A percentile compares a stretch with the other conserved stretches of the same genome.
These are phyloP conservation scores for Matsumurasca onukii DNA, from an alignment of 1,140 invertebrate genomes.

Conservation along the genomic window DNA sequence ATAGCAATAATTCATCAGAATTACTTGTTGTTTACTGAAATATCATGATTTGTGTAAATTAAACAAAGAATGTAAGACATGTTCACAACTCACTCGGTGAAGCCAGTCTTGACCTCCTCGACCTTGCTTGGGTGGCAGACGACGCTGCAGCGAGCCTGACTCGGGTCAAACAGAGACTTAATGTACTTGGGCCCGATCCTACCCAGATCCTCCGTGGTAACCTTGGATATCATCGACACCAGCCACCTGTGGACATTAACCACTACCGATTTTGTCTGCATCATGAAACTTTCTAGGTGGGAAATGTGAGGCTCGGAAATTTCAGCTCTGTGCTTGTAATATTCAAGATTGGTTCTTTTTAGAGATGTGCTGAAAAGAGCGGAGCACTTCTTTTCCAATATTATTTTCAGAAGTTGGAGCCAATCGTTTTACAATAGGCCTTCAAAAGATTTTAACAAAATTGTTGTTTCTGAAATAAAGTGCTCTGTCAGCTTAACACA, in stretches of 20 bases:
- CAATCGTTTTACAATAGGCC: too few species aligned
- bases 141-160: slow-evolving; percentile 60
- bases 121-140: slow-evolving; percentile 78
- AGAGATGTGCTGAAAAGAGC: too few species aligned
- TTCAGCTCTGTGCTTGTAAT: too few species aligned
- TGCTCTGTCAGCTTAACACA: too few species aligned
- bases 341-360: too few species aligned
- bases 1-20: background rate
- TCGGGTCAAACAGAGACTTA: slow-evolving; percentile 61
- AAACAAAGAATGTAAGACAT: background rate
- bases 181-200: slow-evolving; percentile 70
- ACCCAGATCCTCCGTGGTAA: slow-evolving; percentile 63
- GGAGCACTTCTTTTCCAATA: too few species aligned
- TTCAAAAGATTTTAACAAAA: too few species aligned
- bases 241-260: slow-evolving; percentile 54
- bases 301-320: too few species aligned
- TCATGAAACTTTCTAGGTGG: too few species aligned
- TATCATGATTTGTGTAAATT: background rate
- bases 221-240: slow-evolving; percentile 64
- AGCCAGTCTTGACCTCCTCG: slow-evolving; percentile 60
- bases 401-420: too few species aligned
- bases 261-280: background rate
- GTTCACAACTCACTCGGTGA: slow-evolving; percentile 70
- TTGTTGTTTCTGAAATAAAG: too few species aligned
- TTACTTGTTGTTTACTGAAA: background rate